Conservation (phyloP, 1,140 invertebrate genomes). For the Drosophila sp. region DNA sequence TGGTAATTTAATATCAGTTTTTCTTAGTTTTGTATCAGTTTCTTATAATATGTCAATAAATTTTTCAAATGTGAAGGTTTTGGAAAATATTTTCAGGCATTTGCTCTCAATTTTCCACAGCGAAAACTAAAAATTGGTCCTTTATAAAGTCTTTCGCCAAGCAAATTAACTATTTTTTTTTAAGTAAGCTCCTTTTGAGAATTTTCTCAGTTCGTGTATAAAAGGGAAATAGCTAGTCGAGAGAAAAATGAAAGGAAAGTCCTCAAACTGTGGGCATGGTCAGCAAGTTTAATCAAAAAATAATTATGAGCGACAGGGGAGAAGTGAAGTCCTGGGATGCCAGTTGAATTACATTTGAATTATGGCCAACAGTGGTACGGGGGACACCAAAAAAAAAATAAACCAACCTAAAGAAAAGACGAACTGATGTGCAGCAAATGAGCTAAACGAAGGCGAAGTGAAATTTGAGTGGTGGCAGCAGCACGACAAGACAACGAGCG, state of each 20-base stretch:
- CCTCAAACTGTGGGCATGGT: not conserved
- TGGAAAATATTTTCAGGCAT: too few relatives aligned
- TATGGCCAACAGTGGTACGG: slow-evolving; percentile 49
- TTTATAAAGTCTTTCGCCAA: slow-evolving; percentile 28
- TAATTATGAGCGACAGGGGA: slow-evolving; percentile 71
- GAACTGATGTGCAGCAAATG: slow-evolving; percentile 64
- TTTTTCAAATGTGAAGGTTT: too few relatives aligned
- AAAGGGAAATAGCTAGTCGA: slow-evolving; percentile 23
- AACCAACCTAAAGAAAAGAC: slow-evolving; percentile 20
- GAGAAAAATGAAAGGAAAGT: not conserved
- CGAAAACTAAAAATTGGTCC: slow-evolving; percentile 2
- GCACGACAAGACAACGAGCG: slow-evolving; percentile 6
- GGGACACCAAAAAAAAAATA: not conserved
- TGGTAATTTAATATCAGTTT: too few relatives aligned
- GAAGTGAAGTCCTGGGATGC: slow-evolving; percentile 32
- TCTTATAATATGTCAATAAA: too few relatives aligned
- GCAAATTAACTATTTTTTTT: not conserved
- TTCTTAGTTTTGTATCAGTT: too few relatives aligned
- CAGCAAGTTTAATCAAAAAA: slow-evolving; percentile 76
- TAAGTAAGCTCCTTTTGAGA: slow-evolving; percentile 7
- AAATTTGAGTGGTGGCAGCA: slow-evolving; percentile 54
- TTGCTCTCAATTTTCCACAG: not conserved
- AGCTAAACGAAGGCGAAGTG: slow-evolving; percentile 70
- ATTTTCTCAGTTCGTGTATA: not conserved
- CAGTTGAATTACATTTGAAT: slow-evolving; percentile 76